Evolutionary conservation across 2,888 invertebrate genomes (phyloP).

Genomic region (Pelosia muscerda): DNA sequence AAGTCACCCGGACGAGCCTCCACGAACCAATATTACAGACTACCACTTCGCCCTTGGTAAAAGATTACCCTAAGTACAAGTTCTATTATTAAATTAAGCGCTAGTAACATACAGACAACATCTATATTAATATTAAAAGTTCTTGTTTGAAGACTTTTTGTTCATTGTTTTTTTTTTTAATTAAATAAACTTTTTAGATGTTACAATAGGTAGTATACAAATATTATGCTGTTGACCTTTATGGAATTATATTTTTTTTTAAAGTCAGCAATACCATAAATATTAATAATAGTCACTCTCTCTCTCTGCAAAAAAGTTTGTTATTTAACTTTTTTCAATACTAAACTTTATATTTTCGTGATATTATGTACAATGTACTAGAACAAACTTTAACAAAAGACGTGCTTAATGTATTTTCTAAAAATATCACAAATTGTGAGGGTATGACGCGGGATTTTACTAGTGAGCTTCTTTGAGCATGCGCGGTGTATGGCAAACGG

Average conservation of each 20-base stretch:
- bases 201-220: neutral
- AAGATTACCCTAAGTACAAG: conserved; percentile 83
- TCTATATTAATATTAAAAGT: conserved; percentile 29
- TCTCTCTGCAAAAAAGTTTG: no score
- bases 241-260: neutral
- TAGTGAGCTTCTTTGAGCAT: conserved; percentile 74
- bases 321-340: neutral
- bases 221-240: neutral
- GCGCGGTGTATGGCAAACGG: conserved; percentile 78
- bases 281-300: no score
- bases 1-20: conserved; percentile 68
- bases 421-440: conserved; percentile 14
- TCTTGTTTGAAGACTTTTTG: conserved; percentile 18
- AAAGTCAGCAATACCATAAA: neutral
- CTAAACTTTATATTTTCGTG: neutral
- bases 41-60: conserved; percentile 82
- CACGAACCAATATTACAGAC: conserved; percentile 71
- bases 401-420: no score
- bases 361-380: neutral
- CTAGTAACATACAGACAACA: conserved; percentile 79
- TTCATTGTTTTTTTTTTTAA: conserved; percentile 16
- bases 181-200: neutral
- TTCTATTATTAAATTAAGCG: conserved; percentile 85
- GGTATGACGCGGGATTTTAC: conserved; percentile 17
- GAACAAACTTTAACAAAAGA: neutral